Base-by-base conservation (phyloP, 2,797 vertebrate genomes). In the Rhinoraja longicauda region DNA sequence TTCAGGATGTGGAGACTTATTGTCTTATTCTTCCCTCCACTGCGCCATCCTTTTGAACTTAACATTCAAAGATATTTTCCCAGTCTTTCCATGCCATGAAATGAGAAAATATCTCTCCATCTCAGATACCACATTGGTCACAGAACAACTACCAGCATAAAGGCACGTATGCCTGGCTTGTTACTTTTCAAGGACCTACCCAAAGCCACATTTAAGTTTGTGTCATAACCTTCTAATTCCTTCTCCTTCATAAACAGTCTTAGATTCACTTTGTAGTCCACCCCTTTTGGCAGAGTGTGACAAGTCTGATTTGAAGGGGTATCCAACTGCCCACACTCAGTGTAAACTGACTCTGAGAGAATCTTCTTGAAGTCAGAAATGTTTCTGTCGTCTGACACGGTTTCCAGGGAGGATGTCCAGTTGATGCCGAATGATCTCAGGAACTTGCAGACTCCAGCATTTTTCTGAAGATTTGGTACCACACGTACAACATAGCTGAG, bases 151-250 rank as follows among this genome's bases (percentile, higher is more conserved):
- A 6, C 21, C 6, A 73, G 21, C 21, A 21, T 73, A 73, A 53
- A 90, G 53, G 21, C 21, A 0, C 70, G 24, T 6, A 24, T 21
- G 21, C 70, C 21, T 73, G 21, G 70, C 21, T 70, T 64, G 17
- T 67, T 32, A 17, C 39, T 45, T 39, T 64, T 26, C 2, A 21
- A 4, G 8, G 53, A 45, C 96, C 96, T 95, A 99, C 99, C 98
- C 9, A 97, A 96, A 93, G 97, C 98, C 90, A 96, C 96, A 53
- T 98, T 97, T 0, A 99, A 95, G 90, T 97, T 98, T 92, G 97
- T 97, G 95, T 99, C 98, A 0, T 98, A 99, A 94, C 98, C 98
- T 93, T 95, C 95, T 93, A 97, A 88, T 17, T 94, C 95, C 93
- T 95, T 97, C 94, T 98, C 96, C 94, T 97, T 95, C 93, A 97